phyloP scores from a whole-genome alignment of 2,113 vertebrate species.

The Coptodon rendalli region DNA sequence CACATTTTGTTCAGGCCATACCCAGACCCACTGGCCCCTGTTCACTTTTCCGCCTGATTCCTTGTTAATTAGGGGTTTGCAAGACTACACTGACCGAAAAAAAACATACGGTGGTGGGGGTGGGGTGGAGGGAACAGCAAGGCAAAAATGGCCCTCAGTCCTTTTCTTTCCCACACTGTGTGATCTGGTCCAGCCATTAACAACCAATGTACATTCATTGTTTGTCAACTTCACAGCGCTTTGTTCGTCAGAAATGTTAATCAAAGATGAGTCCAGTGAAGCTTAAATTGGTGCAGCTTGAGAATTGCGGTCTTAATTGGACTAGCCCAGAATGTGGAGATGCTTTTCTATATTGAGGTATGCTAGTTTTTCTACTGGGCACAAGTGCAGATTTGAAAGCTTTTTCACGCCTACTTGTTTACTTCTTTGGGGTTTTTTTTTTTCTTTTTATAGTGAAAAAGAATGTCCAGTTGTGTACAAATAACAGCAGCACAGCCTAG shows the following conservation, averaged over 20 bases:
- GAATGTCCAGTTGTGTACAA: not conserved
- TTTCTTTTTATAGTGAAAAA: not conserved
- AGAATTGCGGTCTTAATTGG: constrained; percentile 33
- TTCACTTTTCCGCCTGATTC: constrained; percentile 44
- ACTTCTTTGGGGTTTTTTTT: accelerated
- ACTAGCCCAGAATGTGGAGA: constrained; percentile 18
- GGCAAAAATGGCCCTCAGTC: constrained; percentile 28
- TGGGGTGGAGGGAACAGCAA: not conserved
- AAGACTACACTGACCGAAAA: constrained; percentile 11
- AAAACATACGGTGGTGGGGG: not conserved
- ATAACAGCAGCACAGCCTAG: not conserved
- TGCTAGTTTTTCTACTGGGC: not conserved
- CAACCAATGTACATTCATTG: constrained; percentile 37
- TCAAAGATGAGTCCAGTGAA: not conserved
- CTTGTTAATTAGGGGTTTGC: constrained; percentile 61
- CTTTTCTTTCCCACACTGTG: constrained; percentile 51
- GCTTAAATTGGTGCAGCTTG: constrained; percentile 23
- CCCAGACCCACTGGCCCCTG: constrained; percentile 10
- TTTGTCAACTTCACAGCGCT: not conserved
- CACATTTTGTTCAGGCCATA: constrained; percentile 24
- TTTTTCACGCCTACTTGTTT: not conserved
- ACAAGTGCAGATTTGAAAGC: not conserved
- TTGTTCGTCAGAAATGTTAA: constrained; percentile 27
- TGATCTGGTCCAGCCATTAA: not conserved
- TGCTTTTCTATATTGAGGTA: not conserved